A percentile compares a stretch with the other conserved stretches of the same genome.
phyloP scores from a whole-genome alignment of 2,888 invertebrate genomes.

The Pristionchus exspectatus region DNA sequence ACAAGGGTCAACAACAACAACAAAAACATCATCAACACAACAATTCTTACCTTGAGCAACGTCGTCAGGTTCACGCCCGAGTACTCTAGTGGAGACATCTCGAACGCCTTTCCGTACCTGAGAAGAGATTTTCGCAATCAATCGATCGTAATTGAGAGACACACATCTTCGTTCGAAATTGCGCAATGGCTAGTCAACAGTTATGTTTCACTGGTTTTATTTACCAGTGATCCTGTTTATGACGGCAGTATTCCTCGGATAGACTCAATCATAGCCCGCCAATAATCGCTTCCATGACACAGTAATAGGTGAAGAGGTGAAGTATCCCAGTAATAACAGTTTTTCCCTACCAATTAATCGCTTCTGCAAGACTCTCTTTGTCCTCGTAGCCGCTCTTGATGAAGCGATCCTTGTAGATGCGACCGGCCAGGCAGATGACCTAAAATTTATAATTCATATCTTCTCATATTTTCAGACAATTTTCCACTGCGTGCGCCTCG shows the following conservation, averaged over 20 bases:
- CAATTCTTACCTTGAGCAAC: constrained; percentile 82
- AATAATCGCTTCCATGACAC: no score
- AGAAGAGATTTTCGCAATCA: constrained; percentile 49
- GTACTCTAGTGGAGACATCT: constrained; percentile 98
- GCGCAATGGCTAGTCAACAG: no score
- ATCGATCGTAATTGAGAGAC: no score
- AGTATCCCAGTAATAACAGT: no score
- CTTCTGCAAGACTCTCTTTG: constrained; percentile 89
- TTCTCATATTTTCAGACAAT: not conserved
- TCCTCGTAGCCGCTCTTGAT: constrained; percentile 95
- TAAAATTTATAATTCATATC: constrained; percentile 83
- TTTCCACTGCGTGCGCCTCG: not conserved
- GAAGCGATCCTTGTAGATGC: constrained; percentile 92
- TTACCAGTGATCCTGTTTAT: no score
- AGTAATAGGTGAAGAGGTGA: no score
- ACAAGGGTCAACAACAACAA: not conserved
- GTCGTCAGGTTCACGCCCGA: constrained; percentile 99
- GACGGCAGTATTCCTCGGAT: no score
- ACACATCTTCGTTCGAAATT: not conserved
- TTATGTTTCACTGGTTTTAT: no score
- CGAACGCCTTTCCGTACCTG: constrained; percentile 85
- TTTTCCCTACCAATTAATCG: constrained; percentile 91
- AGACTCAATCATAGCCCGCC: no score
- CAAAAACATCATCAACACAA: not conserved
- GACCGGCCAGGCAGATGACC: constrained; percentile 94